Conservation (phyloP, 2,888 invertebrate genomes). For the Pteria penguin region DNA sequence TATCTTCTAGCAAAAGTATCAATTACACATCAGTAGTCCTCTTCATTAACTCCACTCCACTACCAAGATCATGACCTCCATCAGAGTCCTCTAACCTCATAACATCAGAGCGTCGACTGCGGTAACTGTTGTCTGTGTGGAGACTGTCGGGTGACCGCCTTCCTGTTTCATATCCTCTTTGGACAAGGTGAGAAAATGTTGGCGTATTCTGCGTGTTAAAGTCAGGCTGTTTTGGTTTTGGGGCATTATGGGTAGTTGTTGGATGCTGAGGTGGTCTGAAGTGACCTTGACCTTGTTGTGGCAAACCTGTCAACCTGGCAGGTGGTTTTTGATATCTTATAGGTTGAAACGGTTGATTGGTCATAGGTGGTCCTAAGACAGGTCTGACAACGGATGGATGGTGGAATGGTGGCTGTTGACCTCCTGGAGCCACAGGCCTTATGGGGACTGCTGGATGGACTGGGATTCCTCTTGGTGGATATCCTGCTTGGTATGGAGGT, state of each 20-base stretch:
- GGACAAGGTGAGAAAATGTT: constrained; percentile 71
- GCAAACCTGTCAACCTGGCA: constrained; percentile 12
- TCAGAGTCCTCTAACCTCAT: constrained; percentile 44
- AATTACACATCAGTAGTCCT: constrained; percentile 46
- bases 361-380: not conserved
- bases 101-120: constrained; percentile 43
- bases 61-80: constrained; percentile 53
- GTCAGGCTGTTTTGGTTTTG: not conserved
- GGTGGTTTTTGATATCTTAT: constrained; percentile 2
- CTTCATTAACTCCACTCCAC: constrained; percentile 62
- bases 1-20: too few species aligned
- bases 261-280: not conserved
- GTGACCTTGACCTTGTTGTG: not conserved
- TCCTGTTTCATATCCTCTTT: constrained; percentile 67
- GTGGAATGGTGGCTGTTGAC: not conserved
- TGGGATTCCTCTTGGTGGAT: constrained; percentile 1
- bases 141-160: constrained; percentile 56
- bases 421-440: not conserved
- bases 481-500: constrained; percentile 9
- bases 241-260: not conserved
- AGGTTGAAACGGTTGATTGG: not conserved
- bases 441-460: not conserved
- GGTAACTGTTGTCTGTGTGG: constrained; percentile 42
- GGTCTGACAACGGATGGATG: not conserved
- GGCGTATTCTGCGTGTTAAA: constrained; percentile 39